Evolutionary conservation across 2,113 vertebrate genomes (phyloP), one percentile per base, ranked within the genome.

Genomic region (Melanocharis versteri): DNA sequence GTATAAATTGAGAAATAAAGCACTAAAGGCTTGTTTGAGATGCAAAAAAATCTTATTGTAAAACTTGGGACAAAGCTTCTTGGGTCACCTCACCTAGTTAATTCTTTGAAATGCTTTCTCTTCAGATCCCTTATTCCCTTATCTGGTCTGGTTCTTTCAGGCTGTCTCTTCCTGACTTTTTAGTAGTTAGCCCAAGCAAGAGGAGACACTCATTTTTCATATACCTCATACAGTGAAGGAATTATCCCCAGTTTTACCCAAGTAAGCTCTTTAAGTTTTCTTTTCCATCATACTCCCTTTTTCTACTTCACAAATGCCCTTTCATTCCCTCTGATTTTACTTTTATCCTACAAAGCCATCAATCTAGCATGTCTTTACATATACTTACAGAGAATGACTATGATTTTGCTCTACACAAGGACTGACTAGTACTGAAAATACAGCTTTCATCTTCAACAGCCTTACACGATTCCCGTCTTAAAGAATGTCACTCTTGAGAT

Each of bases 341-440:
- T 83, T 92, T 79, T 93, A 95, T 77, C 76, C 95, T 83, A 81
- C 39, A 83, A 85, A 90, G 33, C 27, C 65, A 90, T 89, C 78
- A 65, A 33, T 83, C 81, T 70, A 88, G 60, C 54, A 61, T 16
- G 35, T 24, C 76, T 88, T 86, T 50, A 86, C 70, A 80, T 50
- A 70, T 11, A 37, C 26, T 80, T 64, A 31, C 42, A 88, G 62
- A 83, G 30, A 90, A 86, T 22, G 13, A 94, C 72, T 92, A 61
- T 65, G 45, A 35, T 39, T 88, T 83, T 33, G 65, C 47, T 86
- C 42, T 66, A 31, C 3, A 3, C 31, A 79, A 75, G 58, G 47
- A 69, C 40, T 61, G 70, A 65, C 31, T 60, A 48, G 40, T 23
- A 83, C 19, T 45, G 66, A 94, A 92, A 95, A 88, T 9, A 65